Evolutionary conservation across 30 jellyfish, hydroid and myxozoan genomes (phyloP).

Genomic region (Turritopsis rubra): DNA sequence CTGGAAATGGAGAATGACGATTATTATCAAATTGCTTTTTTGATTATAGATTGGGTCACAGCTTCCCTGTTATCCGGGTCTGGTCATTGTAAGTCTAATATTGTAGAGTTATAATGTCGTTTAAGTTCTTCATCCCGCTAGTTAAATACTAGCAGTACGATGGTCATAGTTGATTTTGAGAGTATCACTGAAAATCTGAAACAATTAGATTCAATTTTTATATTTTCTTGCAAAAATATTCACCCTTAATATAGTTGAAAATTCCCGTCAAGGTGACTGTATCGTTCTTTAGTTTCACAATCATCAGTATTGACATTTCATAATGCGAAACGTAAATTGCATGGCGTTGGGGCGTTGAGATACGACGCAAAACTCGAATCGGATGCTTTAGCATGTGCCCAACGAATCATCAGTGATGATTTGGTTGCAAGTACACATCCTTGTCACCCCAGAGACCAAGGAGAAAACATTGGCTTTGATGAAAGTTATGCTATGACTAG

Average conservation of each 20-base stretch:
- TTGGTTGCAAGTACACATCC: not conserved
- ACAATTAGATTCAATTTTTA: no score
- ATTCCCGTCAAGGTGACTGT: not conserved
- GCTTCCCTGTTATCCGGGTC: not conserved
- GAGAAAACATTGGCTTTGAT: not conserved
- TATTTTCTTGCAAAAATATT: no score
- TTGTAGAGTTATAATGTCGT: not conserved
- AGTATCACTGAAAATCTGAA: no score
- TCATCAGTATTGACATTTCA: not conserved
- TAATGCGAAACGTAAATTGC: not conserved
- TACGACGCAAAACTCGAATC: not conserved
- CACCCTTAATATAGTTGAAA: no score
- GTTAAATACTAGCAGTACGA: not conserved
- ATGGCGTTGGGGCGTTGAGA: not conserved
- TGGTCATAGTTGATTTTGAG: not conserved
- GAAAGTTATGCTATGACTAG: no score
- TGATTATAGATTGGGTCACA: not conserved
- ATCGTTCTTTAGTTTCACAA: not conserved
- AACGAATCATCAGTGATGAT: not conserved
- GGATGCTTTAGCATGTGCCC: not conserved
- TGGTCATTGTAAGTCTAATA: not conserved
- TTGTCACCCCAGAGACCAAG: not conserved
- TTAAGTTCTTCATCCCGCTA: no score
- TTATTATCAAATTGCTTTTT: not conserved
- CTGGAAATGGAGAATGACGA: not conserved